Evolutionary conservation across 2,113 vertebrate species (phyloP).

Genomic region (Anser cygnoides): DNA sequence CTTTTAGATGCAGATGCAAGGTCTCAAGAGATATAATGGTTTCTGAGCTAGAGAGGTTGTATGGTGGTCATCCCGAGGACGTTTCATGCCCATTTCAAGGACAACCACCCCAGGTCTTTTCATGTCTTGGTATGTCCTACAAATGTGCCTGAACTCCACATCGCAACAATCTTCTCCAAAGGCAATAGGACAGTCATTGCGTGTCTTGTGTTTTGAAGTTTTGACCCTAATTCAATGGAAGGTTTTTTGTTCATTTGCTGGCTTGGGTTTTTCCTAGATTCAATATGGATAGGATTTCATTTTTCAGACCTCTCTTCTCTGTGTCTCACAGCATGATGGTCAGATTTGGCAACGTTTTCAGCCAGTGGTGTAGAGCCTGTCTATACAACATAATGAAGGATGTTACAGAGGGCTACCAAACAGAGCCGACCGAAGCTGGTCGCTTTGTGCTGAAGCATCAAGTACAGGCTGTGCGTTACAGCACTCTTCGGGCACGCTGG

Average conservation of each 20-base stretch:
- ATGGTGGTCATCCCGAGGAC: background rate
- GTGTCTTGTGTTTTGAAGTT: background rate
- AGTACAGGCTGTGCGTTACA: background rate
- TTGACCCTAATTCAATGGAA: background rate
- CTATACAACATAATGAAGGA: background rate
- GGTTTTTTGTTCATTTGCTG: background rate
- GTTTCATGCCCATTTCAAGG: background rate
- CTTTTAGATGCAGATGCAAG: background rate
- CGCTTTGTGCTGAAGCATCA: background rate
- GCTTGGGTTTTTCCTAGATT: background rate
- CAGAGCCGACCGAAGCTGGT: background rate
- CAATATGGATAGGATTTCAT: background rate
- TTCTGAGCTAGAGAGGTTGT: background rate
- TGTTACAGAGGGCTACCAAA: background rate
- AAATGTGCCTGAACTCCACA: background rate
- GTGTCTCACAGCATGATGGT: background rate
- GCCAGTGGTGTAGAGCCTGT: background rate
- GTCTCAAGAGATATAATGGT: background rate
- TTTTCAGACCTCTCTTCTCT: background rate
- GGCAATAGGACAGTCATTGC: background rate
- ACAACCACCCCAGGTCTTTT: background rate
- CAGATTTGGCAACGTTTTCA: background rate
- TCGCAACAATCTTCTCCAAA: background rate
- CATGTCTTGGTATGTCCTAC: background rate
- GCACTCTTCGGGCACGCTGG: background rate